These are phyloP conservation scores for Linnaemya tessellans DNA, from an alignment of 2,888 invertebrate species.

Conservation along the genomic window DNA sequence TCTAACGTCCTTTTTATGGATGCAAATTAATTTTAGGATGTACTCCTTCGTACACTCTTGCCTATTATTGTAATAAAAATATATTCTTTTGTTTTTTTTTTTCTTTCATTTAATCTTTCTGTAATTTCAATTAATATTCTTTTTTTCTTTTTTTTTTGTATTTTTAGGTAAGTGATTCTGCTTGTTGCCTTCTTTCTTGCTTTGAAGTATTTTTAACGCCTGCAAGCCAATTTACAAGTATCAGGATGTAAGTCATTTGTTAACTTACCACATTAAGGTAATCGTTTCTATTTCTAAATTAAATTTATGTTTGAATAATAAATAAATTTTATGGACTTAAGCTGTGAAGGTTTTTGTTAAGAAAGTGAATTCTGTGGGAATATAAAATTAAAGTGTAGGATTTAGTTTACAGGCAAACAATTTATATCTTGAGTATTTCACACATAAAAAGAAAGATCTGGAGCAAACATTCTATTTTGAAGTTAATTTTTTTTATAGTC, in stretches of 20 bases:
- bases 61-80: constrained; percentile 3
- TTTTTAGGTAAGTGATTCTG: constrained; percentile 65
- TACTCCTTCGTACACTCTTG: not conserved
- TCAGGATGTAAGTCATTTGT: constrained; percentile 55
- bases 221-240: not conserved
- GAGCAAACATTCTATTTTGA: too few relatives aligned
- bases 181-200: not conserved
- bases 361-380: not conserved
- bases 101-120: not conserved
- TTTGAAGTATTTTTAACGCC: not conserved
- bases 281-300: not conserved
- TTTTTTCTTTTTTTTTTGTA: constrained; percentile 30
- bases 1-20: constrained; percentile 49
- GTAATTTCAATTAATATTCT: constrained; percentile 30
- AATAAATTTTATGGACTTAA: not conserved
- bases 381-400: not conserved
- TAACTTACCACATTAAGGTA: not conserved
- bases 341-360: not conserved
- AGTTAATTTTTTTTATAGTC: too few relatives aligned
- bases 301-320: not conserved
- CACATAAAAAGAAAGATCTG: too few relatives aligned
- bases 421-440: too few relatives aligned
- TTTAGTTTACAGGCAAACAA: too few relatives aligned
- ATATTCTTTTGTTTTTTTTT: constrained; percentile 8
- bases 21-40: not conserved